Conservation (phyloP, 2,888 invertebrate genomes). For the Sinodicranocentrus sp. region DNA sequence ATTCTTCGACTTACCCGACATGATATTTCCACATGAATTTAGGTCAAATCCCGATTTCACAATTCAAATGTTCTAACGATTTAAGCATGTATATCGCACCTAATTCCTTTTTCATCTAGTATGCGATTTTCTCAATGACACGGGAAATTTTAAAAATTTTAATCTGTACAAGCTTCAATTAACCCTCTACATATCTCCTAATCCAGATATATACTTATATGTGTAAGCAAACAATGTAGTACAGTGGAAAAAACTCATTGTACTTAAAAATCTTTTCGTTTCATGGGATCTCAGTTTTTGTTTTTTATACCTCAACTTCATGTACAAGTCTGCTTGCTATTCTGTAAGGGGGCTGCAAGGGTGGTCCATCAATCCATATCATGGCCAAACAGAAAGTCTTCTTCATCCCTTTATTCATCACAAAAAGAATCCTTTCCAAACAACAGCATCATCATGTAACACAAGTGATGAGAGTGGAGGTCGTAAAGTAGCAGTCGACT, state of each 20-base stretch:
- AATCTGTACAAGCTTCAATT: constrained; percentile 25
- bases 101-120: too few species aligned
- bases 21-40: too few species aligned
- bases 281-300: constrained; percentile 3
- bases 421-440: constrained; percentile 55
- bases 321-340: neutral
- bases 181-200: constrained; percentile 21
- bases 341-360: constrained; percentile 27
- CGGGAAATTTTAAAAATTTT: constrained; percentile 11
- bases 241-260: neutral
- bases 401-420: constrained; percentile 42
- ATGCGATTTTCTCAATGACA: too few species aligned
- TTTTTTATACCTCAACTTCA: constrained; percentile 19
- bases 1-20: too few species aligned
- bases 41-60: too few species aligned
- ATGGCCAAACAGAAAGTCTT: constrained; percentile 20
- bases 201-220: neutral
- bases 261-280: too few species aligned
- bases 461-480: constrained; percentile 15
- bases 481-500: constrained; percentile 18
- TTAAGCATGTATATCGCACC: too few species aligned
- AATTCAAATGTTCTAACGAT: too few species aligned
- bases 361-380: constrained; percentile 37
- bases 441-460: constrained; percentile 45
- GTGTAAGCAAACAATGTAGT: neutral